Percentiles rank a stretch among this genome's conserved stretches.
phyloP scores from a whole-genome alignment of 2,888 invertebrate species.

The Drosophila borealis region DNA sequence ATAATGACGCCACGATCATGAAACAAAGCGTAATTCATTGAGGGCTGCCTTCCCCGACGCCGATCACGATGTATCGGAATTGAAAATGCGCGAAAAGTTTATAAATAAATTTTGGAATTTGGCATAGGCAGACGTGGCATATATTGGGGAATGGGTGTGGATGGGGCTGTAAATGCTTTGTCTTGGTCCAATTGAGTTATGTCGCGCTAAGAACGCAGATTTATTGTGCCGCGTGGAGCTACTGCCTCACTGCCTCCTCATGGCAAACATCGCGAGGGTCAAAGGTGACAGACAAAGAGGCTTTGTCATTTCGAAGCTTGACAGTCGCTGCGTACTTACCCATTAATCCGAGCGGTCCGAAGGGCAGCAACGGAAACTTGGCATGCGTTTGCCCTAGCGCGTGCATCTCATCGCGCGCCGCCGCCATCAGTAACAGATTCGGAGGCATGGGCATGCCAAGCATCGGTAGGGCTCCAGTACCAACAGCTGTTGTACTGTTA shows the following conservation, averaged over 20 bases:
- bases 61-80: constrained; percentile 42
- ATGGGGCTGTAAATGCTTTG: constrained; percentile 69
- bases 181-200: constrained; percentile 85
- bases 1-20: constrained; percentile 73
- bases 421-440: constrained; percentile 83
- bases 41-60: constrained; percentile 22
- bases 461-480: constrained; percentile 53
- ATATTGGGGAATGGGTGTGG: constrained; percentile 26
- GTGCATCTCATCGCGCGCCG: constrained; percentile 83
- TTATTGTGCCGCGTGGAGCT: constrained; percentile 57
- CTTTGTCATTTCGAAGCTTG: constrained; percentile 81
- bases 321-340: constrained; percentile 72
- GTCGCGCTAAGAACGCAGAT: constrained; percentile 71
- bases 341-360: constrained; percentile 94
- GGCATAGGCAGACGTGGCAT: constrained; percentile 59
- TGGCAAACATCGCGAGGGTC: constrained; percentile 75
- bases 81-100: constrained; percentile 66
- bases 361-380: constrained; percentile 90
- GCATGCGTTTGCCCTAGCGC: constrained; percentile 77
- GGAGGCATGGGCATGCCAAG: constrained; percentile 81
- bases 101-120: constrained; percentile 78
- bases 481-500: constrained; percentile 36
- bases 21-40: constrained; percentile 62
- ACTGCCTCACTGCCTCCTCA: constrained; percentile 27
- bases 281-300: constrained; percentile 84